Conservation (phyloP, 2,888 invertebrate genomes). For the Eupsilia transversa region DNA sequence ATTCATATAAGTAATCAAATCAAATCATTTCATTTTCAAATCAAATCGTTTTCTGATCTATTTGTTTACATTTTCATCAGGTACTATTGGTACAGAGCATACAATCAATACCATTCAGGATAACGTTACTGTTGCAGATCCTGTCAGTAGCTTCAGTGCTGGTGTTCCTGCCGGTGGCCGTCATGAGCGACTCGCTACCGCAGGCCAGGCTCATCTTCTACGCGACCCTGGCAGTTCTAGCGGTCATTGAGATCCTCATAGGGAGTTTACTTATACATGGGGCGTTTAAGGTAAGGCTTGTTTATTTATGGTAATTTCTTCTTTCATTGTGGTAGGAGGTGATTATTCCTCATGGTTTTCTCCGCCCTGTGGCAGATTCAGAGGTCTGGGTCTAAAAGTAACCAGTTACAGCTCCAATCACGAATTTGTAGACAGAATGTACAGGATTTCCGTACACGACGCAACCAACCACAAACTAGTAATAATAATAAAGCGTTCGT, state of each 20-base stretch:
- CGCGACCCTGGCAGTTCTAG: conserved; percentile 67
- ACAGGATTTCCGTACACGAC: not conserved
- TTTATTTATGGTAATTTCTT: not conserved
- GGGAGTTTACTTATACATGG: conserved; percentile 79
- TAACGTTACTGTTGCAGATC: conserved; percentile 68
- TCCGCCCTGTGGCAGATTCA: not conserved
- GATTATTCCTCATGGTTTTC: not conserved
- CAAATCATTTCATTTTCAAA: not conserved
- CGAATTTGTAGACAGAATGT: not conserved
- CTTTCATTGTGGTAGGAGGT: not conserved
- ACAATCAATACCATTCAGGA: conserved; percentile 2
- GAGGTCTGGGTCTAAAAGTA: no score
- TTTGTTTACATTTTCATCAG: not conserved
- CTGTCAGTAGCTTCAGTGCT: conserved; percentile 68
- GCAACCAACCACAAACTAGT: not conserved
- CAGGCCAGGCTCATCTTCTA: conserved; percentile 73
- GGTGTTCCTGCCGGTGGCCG: conserved; percentile 75
- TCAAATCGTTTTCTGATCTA: not conserved
- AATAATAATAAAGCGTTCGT: not conserved
- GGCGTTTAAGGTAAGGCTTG: conserved; percentile 74
- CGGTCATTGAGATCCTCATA: conserved; percentile 71
- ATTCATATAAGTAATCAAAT: no score
- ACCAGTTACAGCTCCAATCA: not conserved
- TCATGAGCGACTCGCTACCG: conserved; percentile 69
- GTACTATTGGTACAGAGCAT: not conserved